These are phyloP conservation scores for Apus apus DNA, from an alignment of 2,113 vertebrate species.

Conservation along the genomic window DNA sequence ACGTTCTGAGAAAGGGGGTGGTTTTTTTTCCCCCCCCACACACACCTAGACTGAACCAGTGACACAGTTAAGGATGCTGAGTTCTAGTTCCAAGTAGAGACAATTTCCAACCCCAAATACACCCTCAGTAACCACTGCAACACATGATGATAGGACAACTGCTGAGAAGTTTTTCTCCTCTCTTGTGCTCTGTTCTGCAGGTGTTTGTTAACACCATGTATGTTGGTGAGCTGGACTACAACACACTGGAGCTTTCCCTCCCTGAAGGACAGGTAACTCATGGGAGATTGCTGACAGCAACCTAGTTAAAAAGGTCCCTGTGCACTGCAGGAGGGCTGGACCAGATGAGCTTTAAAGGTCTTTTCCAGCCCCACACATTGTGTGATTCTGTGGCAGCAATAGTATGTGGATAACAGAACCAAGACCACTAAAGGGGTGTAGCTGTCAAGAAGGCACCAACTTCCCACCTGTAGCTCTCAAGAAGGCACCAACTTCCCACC, in stretches of 20 bases:
- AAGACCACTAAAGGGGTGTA: background rate
- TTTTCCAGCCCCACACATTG: too few species aligned
- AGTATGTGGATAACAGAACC: background rate
- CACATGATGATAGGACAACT: rapidly evolving
- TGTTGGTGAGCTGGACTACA: constrained; percentile 88
- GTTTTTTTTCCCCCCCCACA: background rate
- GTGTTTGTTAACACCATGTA: constrained; percentile 89
- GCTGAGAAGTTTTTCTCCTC: background rate
- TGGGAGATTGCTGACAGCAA: background rate
- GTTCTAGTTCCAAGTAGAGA: background rate
- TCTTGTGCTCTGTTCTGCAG: constrained; percentile 70
- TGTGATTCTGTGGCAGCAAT: background rate
- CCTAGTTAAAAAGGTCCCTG: too few species aligned
- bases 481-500: background rate
- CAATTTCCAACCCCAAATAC: background rate
- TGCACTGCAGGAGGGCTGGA: too few species aligned
- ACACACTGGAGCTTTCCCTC: constrained; percentile 76
- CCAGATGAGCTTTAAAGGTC: too few species aligned
- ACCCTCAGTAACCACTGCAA: background rate
- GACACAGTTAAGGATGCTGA: background rate
- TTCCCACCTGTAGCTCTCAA: background rate
- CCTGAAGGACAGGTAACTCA: constrained; percentile 85
- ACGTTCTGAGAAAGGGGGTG: background rate
- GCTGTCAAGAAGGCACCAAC: background rate
- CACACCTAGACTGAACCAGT: background rate